Evolutionary conservation across 2,113 vertebrate genomes (phyloP).

Genomic region (Laticauda colubrina): DNA sequence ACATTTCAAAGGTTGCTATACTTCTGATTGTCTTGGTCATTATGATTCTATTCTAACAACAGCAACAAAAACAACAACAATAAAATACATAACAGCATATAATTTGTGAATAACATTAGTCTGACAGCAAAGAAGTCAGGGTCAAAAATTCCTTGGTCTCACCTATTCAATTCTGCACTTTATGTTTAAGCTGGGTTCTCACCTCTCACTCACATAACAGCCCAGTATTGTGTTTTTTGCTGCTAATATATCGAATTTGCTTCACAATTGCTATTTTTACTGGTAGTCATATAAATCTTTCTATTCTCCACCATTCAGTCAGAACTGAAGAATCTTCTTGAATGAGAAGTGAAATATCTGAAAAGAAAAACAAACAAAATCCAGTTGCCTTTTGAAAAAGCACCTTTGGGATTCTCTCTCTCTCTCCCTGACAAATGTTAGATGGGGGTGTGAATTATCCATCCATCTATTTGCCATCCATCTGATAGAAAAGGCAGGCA

Average conservation of each 20-base stretch:
- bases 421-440: not conserved
- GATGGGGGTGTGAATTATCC: not conserved
- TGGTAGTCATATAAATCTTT: not conserved
- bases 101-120: not conserved
- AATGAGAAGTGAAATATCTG: too few relatives aligned
- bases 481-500: too few relatives aligned
- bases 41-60: not conserved
- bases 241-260: not conserved
- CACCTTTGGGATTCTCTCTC: not conserved
- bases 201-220: not conserved
- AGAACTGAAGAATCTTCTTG: too few relatives aligned
- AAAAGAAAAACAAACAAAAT: not conserved
- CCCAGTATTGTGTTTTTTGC: not conserved
- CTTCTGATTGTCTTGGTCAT: not conserved
- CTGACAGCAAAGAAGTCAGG: not conserved
- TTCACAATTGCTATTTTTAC: not conserved
- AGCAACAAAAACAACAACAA: too few relatives aligned
- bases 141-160: not conserved
- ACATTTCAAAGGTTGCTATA: not conserved
- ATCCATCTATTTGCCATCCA: not conserved
- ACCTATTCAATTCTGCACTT: not conserved
- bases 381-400: not conserved
- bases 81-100: not conserved
- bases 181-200: not conserved
- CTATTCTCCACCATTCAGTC: too few relatives aligned